A percentile compares a stretch with the other conserved stretches of the same genome.
These are phyloP conservation scores for Ernsta delagoae DNA, from an alignment of 2,888 invertebrate genomes.

Conservation along the genomic window DNA sequence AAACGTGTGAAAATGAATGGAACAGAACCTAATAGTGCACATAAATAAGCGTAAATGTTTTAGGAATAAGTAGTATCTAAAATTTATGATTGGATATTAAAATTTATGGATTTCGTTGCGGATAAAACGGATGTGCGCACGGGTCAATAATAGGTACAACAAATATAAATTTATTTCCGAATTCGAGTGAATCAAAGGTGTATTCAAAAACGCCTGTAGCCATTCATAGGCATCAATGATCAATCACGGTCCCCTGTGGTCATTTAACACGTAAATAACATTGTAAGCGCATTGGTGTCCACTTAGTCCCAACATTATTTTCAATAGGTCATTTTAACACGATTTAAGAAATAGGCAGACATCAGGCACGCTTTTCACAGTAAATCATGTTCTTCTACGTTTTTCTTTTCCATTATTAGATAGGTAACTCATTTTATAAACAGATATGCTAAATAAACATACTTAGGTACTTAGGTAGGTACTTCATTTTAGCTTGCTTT, in stretches of 20 bases:
- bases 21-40: constrained; percentile 16
- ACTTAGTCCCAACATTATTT: constrained; percentile 46
- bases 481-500: background rate
- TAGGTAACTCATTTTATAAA: too few relatives aligned
- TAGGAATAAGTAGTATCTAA: background rate
- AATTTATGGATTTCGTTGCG: constrained; percentile 10
- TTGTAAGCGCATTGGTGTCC: constrained; percentile 59
- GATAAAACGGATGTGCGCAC: background rate
- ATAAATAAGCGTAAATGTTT: constrained; percentile 26
- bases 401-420: background rate
- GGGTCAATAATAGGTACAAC: background rate
- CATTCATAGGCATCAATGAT: constrained; percentile 65
- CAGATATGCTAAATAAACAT: background rate
- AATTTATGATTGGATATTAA: constrained; percentile 6
- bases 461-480: too few relatives aligned
- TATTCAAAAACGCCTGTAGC: constrained; percentile 68
- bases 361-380: constrained; percentile 5
- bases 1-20: constrained; percentile 25
- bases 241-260: constrained; percentile 67
- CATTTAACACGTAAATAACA: constrained; percentile 58
- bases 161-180: constrained; percentile 44
- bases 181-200: constrained; percentile 62
- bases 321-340: constrained; percentile 20
- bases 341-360: constrained; percentile 17
- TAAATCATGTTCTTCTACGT: background rate